These are phyloP conservation scores for Catocala fraxini DNA, from an alignment of 2,888 invertebrate genomes.

Conservation along the genomic window DNA sequence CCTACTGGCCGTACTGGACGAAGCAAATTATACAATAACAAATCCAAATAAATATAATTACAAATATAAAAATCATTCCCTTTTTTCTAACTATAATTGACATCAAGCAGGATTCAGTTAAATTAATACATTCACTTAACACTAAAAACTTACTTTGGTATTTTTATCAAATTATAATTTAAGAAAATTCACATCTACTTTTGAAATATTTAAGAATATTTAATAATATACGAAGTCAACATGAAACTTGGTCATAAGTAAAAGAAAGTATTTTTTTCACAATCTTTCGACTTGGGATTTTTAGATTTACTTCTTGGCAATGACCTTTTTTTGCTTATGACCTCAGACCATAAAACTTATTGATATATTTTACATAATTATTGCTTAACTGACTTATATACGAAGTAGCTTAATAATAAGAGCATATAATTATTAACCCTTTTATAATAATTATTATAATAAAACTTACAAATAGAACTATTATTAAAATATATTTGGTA, in stretches of 20 bases:
- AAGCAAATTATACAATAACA: constrained; percentile 56
- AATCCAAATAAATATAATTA: constrained; percentile 63
- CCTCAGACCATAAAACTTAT: neutral
- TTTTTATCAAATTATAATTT: constrained; percentile 44
- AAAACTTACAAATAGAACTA: constrained; percentile 35
- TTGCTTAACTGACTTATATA: constrained; percentile 47
- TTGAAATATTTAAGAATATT: constrained; percentile 36
- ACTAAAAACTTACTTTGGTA: constrained; percentile 69
- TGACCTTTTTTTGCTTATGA: constrained; percentile 22
- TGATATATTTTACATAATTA: constrained; percentile 38
- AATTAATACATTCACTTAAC: constrained; percentile 55
- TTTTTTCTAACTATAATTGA: constrained; percentile 82
- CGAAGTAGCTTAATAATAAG: constrained; percentile 25
- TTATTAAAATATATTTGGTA: constrained; percentile 68
- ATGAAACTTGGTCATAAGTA: constrained; percentile 7
- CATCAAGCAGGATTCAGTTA: constrained; percentile 78
- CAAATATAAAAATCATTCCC: constrained; percentile 66
- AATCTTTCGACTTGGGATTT: neutral
- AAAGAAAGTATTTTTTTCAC: constrained; percentile 6
- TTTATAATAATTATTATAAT: constrained; percentile 33
- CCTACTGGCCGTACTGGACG: constrained; percentile 54
- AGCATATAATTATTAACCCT: constrained; percentile 27
- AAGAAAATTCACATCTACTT: constrained; percentile 49
- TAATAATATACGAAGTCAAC: constrained; percentile 22
- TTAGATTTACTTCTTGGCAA: neutral